Evolutionary conservation across 2,113 vertebrate species (phyloP), one percentile per base, ranked within the genome.

Genomic region (Struthio camelus): DNA sequence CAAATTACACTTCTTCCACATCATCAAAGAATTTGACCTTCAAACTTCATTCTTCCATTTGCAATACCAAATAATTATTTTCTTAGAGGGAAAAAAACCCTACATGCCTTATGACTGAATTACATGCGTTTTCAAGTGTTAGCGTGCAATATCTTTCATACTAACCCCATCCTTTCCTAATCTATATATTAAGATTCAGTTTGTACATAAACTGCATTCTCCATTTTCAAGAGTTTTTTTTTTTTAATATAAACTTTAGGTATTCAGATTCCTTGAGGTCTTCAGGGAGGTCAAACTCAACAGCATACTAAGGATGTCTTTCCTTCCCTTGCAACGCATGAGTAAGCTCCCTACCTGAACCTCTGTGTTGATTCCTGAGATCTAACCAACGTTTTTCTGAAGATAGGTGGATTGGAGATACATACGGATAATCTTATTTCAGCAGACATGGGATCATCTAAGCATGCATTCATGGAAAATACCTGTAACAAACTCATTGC

Each of bases 281-380:
- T 93, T 96, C 73, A 80, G 40, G 48, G 19, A 94, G 53, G 76
- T 66, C 84, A 96, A 82, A 89, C 70, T 77, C 80, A 54, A 71
- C 86, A 73, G 72, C 6, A 38, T 10, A 65, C 14, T 56, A 19
- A 76, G 40, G 44, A 66, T 28, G 40, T 25, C 30, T 20, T 51
- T 76, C 28, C 11, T 36, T 51, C 30, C 34, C 64, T 42, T 61
- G 30, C 19, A 59, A 76, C 12, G 11, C 27, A 34, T 46, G 22
- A 2, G 0, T 56, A 75, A 75, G 22, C 6, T 70, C 38, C n/a
- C 38, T 48, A 38, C 22, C 12, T 36, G 70, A 86, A 80, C 28
- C 12, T 87, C 61, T 61, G 14, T 48, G 38, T 53, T 40, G 30
- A 80, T 66, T 89, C 30, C 14, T 27, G 18, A 77, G 53, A 80